These are phyloP conservation scores for Eulimnadia texana DNA, from an alignment of 1,140 invertebrate genomes.

Conservation along the genomic window DNA sequence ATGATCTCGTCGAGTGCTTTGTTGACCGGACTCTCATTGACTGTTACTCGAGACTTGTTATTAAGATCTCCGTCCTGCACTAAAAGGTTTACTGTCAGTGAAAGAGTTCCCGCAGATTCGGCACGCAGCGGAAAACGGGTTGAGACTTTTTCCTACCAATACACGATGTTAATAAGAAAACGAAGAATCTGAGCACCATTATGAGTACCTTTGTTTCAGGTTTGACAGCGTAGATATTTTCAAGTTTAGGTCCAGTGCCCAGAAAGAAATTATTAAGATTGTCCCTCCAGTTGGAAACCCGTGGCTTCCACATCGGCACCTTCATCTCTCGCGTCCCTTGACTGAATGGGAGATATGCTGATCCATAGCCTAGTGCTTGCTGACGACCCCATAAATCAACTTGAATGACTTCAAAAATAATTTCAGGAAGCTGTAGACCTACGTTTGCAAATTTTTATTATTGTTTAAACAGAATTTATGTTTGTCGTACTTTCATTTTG, in stretches of 20 bases:
- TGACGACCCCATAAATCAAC: conserved; percentile 3
- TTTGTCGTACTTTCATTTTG: background rate
- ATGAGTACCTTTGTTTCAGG: background rate
- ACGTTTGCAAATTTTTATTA: background rate
- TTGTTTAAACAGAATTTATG: background rate
- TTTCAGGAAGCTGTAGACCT: background rate
- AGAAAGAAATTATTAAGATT: background rate
- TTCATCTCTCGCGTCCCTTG: no score
- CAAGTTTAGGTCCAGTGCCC: background rate
- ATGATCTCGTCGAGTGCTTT: background rate
- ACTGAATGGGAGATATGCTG: conserved; percentile 9
- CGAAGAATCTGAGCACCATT: no score
- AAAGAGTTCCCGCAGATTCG: background rate
- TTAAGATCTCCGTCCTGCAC: background rate
- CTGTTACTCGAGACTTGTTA: background rate
- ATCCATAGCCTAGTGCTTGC: conserved; percentile 11
- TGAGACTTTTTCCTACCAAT: background rate
- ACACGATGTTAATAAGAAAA: no score
- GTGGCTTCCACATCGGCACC: background rate
- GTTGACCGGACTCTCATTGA: background rate
- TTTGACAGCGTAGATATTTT: background rate
- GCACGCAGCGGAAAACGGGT: background rate
- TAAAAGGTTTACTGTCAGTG: background rate
- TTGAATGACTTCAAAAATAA: background rate
- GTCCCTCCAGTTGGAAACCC: background rate